These are phyloP conservation scores for Cataglyphis cursor DNA, from an alignment of 2,888 invertebrate species.

Conservation along the genomic window DNA sequence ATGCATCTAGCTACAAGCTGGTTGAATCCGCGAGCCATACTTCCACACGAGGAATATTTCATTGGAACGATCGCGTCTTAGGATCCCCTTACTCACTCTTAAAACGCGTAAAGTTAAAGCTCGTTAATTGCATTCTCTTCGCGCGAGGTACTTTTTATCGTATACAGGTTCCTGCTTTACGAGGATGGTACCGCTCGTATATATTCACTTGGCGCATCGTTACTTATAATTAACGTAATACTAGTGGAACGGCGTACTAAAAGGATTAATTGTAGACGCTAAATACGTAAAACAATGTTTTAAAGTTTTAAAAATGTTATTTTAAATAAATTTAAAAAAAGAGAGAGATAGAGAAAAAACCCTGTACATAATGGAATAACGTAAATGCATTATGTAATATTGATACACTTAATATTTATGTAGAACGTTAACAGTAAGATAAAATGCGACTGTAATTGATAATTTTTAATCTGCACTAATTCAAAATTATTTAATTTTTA, in stretches of 20 bases:
- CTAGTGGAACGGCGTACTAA: neutral
- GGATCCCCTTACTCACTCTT: constrained; percentile 6
- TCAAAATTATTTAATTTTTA: neutral
- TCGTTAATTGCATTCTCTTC: constrained; percentile 68
- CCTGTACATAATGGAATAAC: neutral
- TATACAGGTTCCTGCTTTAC: constrained; percentile 51
- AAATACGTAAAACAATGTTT: constrained; percentile 5
- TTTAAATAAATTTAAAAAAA: neutral
- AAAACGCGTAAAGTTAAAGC: constrained; percentile 36
- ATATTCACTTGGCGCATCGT: constrained; percentile 40
- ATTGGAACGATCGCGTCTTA: constrained; percentile 62
- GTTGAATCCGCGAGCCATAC: neutral
- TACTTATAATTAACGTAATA: constrained; percentile 24
- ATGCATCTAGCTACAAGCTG: constrained; percentile 41
- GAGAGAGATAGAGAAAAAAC: neutral
- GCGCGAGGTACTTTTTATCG: constrained; percentile 50
- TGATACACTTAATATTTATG: neutral
- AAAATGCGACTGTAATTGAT: neutral
- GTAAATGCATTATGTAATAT: neutral
- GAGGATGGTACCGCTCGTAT: constrained; percentile 50
- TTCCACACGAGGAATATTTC: constrained; percentile 71
- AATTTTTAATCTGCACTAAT: neutral
- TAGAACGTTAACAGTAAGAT: neutral
- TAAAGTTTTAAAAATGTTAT: neutral
- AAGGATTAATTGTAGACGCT: constrained; percentile 25